Evolutionary conservation across 92 coral and sea anemone species (phyloP), one percentile per base, ranked within the genome.

Genomic region (Galaxea fascicularis): DNA sequence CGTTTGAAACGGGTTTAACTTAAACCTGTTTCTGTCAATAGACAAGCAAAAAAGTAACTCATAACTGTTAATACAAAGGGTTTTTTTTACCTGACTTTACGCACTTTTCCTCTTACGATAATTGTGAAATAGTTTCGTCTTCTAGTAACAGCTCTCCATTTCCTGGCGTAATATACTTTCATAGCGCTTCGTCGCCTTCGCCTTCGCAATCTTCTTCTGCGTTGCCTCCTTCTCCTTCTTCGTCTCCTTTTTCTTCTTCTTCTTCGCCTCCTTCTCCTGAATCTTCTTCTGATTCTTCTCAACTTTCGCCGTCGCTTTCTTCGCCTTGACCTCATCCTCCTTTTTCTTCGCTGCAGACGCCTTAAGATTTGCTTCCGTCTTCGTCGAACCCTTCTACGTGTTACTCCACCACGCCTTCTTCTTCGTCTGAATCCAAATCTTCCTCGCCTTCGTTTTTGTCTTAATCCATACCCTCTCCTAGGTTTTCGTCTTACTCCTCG

Each of bases 211-310:
- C 86, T 82, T 69, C 78, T 77, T 58, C 39, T 82, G 41, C 86
- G 86, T 22, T 78, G 68, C 31, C 45, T 56, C 4, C 11, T 17
- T 29, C 86, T 54, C 56, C 71, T 82, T 20, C 78, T 71, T 8
- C 78, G 69, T 25, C 86, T 56, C 25, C 46, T 70, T 45, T 71
- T 57, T 49, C 86, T 71, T 30, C 86, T 82, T 8, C 9, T 18
- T 58, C 86, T 29, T 71, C 86, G 56, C 20, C 86, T 58, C 29
- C 71, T 71, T 69, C 77, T 46, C 28, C 86, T 39, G 56, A 58
- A n/a, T 39, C 86, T 82, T 70, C 78, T 82, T 16, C 59, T 82
- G 1, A 13, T 71, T 59, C 86, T 67, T 1, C 78, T 41, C 18
- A 70, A 4, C 70, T 24, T 70, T 56, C 69, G 86, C 12, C 78